Base-by-base conservation (phyloP, 92 coral and sea anemone species). In the Metridium senile region DNA sequence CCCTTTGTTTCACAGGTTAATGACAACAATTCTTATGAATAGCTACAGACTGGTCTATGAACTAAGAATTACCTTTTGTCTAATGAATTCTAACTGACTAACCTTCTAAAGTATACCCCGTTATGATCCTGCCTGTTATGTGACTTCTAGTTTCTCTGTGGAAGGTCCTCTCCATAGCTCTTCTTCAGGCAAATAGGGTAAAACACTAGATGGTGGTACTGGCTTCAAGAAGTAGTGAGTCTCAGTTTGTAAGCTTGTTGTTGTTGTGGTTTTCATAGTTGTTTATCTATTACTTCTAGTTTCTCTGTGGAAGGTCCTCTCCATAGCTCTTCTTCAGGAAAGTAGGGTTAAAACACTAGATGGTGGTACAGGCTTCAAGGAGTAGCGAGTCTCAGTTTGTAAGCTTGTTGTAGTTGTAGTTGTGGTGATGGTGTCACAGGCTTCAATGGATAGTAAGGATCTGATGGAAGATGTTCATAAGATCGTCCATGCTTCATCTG, bases 101-200 rank as follows among this genome's bases (percentile, higher is more conserved):
- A 54, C 61, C 61, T 2, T 9, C 61, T 22, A 21, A 1, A 21
- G 29, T 58, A 19, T 21, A 58, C 65, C 30, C 25, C 6, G 4
- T 31, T 58, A n/a, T n/a, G n/a, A n/a, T 19, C 6, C 18, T 23
- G 21, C 31, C 65, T 2, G 16, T 3, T 10, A n/a, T 10, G 4
- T 71, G 16, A 62, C 62, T 9, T 53, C 57, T 1, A 75, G 80
- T 46, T 75, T 75, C 62, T 75, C 76, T 19, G 22, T 43, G 26
- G 75, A 57, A 9, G 84, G 84, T n/a, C 76, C 76, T 57, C 76
- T 68, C 84, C 84, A 79, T 45, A 54, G 0, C 76, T 79, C 84
- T 13, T 79, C 76, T 43, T 79, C 84, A 54, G 84, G 82, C 20
- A 69, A 33, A 62, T 67, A 68, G 30, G 75, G 76, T 51, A 77